Conservation (phyloP, 2,888 invertebrate genomes). For the Schrankia costaestrigalis region DNA sequence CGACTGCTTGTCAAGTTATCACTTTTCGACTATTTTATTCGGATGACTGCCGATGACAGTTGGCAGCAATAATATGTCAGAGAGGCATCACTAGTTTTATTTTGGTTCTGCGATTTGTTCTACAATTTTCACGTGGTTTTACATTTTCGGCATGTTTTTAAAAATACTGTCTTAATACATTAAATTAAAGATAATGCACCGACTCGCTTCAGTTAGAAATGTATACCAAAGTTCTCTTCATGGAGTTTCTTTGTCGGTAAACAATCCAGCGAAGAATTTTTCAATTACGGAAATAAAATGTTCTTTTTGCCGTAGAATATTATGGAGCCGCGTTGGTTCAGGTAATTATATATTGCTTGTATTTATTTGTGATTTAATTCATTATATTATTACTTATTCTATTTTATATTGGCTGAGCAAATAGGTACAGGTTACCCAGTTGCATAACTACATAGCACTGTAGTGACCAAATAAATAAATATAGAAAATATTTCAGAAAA, state of each 20-base stretch:
- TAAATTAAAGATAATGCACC: conserved; percentile 62
- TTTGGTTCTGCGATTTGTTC: conserved; percentile 39
- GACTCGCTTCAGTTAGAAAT: conserved; percentile 63
- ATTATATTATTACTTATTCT: background rate
- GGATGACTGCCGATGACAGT: too few relatives aligned
- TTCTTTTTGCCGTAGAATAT: conserved; percentile 65
- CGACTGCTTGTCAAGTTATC: too few relatives aligned
- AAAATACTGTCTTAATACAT: conserved; percentile 36
- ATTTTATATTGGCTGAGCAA: too few relatives aligned
- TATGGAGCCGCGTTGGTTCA: conserved; percentile 53
- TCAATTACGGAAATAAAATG: conserved; percentile 62
- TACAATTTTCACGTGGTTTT: conserved; percentile 65
- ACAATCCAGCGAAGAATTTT: conserved; percentile 40
- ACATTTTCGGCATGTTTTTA: conserved; percentile 49
- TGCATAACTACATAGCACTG: conserved; percentile 71
- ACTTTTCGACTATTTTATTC: too few relatives aligned
- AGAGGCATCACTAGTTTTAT: too few relatives aligned
- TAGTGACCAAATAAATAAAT: too few relatives aligned
- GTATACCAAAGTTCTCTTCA: conserved; percentile 65
- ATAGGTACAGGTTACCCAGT: conserved; percentile 41
- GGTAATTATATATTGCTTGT: conserved; percentile 40
- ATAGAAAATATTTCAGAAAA: conserved; percentile 54
- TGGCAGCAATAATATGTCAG: too few relatives aligned
- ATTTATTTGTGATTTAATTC: background rate
- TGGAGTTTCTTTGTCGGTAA: conserved; percentile 46